Evolutionary conservation across 2,113 vertebrate species (phyloP), one percentile per base, ranked within the genome.

Genomic region (Saiga tatarica): DNA sequence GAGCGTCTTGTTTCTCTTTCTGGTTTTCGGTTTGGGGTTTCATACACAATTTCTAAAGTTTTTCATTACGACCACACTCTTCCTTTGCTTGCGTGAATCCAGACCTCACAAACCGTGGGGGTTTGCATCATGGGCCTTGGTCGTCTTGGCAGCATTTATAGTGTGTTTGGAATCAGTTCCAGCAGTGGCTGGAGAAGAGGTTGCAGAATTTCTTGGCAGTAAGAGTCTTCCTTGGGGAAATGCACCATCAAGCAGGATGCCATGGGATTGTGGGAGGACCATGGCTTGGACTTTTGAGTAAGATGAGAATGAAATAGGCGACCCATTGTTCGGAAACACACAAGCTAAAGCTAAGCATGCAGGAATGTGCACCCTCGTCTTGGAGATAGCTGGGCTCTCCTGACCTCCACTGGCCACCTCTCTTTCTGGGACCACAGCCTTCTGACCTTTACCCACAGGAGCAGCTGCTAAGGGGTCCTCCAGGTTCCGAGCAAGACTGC

Each of bases 21-120:
- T 52, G 13, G 7, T 42, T 62, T 74, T 16, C 6, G 11, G 2
- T 50, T 57, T 84, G 47, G 36, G 19, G 45, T 67, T 62, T 78
- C 33, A 17, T 8, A 30, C 19, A 25, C 25, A 7, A 26, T 79
- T 89, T 86, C 67, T 45, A 47, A 4, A 26, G 26, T 33, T 87
- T 84, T 25, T n/a, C 33, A 2, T 1, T 36, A 3, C 50, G 53
- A 7, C 30, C 26, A 12, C 3, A 23, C 19, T 19, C 3, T 30
- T 25, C 16, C 25, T 36, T 0, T n/a, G 82, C 83, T 16, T 15
- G 21, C 47, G 36, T 57, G 36, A 2, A 53, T 36, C 60, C 82
- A 99, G 99, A 98, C 99, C 99, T 98, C 99, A 99, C 6, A 99
- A 99, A 93, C 99, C 99, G 93, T 99, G 99, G 99, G 98, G 99